Percentiles rank a stretch among this genome's conserved stretches.
Conservation (phyloP, 2,888 invertebrate genomes). For the Brachyptera risi region DNA sequence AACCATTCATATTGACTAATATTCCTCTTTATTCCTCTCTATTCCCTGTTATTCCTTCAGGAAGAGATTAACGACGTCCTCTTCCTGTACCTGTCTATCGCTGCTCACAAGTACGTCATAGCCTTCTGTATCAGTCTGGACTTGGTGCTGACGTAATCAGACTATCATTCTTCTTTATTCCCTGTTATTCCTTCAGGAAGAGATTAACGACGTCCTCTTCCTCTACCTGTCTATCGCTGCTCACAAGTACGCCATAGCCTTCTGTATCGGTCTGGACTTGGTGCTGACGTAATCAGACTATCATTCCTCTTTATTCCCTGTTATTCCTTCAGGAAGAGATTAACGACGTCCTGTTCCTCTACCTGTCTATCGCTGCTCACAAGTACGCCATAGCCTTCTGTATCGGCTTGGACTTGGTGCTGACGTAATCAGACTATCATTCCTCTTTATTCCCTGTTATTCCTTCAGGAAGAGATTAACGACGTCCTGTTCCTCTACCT, state of each 20-base stretch:
- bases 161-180: too few relatives aligned
- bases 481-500: conserved; percentile 33
- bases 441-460: too few relatives aligned
- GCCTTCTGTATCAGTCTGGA: conserved; percentile 41
- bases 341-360: conserved; percentile 32
- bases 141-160: too few relatives aligned
- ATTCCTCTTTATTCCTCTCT: too few relatives aligned
- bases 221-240: conserved; percentile 39
- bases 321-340: too few relatives aligned
- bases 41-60: too few relatives aligned
- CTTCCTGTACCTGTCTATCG: conserved; percentile 38
- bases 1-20: too few relatives aligned
- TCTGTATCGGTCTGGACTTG: conserved; percentile 40
- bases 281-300: conserved; percentile 29
- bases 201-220: conserved; percentile 20
- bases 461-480: background rate
- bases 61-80: too few relatives aligned
- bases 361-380: conserved; percentile 39
- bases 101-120: conserved; percentile 40
- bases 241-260: conserved; percentile 40
- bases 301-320: background rate
- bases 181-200: too few relatives aligned
- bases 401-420: conserved; percentile 41
- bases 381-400: too few relatives aligned
- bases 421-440: conserved; percentile 27